These are phyloP conservation scores for Glomeris maerens DNA, from an alignment of 1,140 invertebrate genomes.

Conservation along the genomic window DNA sequence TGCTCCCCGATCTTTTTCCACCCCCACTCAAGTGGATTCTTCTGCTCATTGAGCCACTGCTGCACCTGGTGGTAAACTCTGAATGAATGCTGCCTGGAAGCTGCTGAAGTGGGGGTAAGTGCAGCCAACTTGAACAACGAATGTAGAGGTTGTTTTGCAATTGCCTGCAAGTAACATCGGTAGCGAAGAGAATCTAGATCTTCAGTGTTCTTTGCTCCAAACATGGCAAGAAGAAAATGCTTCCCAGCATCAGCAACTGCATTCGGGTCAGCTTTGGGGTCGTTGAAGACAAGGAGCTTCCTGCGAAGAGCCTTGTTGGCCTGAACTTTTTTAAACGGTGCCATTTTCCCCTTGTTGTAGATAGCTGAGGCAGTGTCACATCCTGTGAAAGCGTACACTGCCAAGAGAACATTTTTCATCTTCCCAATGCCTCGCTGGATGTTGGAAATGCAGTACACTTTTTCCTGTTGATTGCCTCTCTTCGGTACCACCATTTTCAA, in stretches of 20 bases:
- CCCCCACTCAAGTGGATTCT: no score
- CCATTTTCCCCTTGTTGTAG: constrained; percentile 4
- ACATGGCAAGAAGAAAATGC: constrained; percentile 9
- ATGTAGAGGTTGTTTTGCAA: constrained; percentile 8
- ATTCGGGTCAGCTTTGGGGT: constrained; percentile 2
- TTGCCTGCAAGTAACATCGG: constrained; percentile 8
- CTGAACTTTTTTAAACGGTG: constrained; percentile 5
- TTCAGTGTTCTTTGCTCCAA: constrained; percentile 4
- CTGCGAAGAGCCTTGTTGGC: constrained; percentile 6
- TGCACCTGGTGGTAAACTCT: no score
- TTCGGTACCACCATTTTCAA: constrained; percentile 3
- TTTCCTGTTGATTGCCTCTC: neutral
- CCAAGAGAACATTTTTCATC: no score
- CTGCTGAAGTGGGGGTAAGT: no score
- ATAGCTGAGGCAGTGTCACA: constrained; percentile 6
- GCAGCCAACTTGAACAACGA: no score
- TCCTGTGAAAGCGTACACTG: constrained; percentile 6
- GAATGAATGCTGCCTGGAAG: no score
- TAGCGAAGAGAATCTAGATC: constrained; percentile 10
- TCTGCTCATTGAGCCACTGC: no score
- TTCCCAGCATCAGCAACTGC: constrained; percentile 4
- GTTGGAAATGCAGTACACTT: no score
- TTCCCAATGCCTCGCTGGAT: no score
- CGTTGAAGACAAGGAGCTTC: constrained; percentile 8
- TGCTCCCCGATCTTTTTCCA: no score